Base-by-base conservation (phyloP, 2,113 vertebrate species). In the Aphyosemion australe region DNA sequence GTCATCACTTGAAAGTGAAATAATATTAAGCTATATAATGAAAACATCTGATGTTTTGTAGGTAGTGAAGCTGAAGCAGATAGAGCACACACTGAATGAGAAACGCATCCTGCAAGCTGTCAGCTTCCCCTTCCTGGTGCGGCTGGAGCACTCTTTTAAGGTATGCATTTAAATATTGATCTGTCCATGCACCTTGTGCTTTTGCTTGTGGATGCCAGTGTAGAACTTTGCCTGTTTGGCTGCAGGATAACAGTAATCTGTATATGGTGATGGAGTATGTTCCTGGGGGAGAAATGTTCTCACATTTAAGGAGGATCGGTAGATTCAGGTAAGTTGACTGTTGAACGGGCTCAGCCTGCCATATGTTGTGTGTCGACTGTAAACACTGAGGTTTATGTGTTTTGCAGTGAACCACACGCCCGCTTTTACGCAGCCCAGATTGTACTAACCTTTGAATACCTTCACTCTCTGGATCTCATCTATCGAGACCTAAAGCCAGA, bases 191-290 rank as follows among this genome's bases (percentile, higher is more conserved):
- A 0, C 41, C 19, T 14, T 26, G 26, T 31, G 4, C 41, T 5
- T 39, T 16, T 10, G 6, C 21, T 56, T 49, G 68, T 58, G 26
- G 37, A 15, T 39, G 7, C 54, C 9, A 43, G 7, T 43, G 8
- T 76, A 26, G 74, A 9, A 59, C 16, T 31, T 63, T 21, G 12
- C 42, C 63, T 8, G 2, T 80, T 19, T 78, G 69, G 49, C 68
- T 37, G 6, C 82, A 95, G 94, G 95, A 97, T 84, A 94, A 96
- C 89, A 93, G 93, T 53, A 96, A 96, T 87, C 92, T 97, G 53
- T 96, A 97, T 84, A 97, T 97, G 96, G 89, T 97, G 82, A 96
- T 97, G 95, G 96, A 97, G 83, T 97, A 97, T 10, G 94, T 97
- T 72, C 94, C 94, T 0, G 96, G 96, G 0, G 95, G 95, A 1